Conservation (phyloP, 2,888 invertebrate genomes). For the Sceliomorpha sp. region DNA sequence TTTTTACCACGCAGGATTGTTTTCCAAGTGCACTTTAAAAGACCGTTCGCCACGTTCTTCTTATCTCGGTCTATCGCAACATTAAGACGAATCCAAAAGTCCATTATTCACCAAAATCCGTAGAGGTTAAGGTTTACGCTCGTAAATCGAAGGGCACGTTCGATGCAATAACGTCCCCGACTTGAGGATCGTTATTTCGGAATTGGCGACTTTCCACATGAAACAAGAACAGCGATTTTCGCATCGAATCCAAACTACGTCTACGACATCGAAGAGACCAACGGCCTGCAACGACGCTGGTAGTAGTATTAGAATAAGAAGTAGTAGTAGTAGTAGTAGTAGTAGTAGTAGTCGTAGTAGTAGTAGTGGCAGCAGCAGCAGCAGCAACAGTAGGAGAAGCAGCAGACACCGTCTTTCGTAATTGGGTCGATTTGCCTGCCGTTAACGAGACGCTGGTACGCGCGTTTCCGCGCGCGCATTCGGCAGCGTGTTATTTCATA, state of each 20-base stretch:
- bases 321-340: too few relatives aligned
- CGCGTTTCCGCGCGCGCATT: conserved; percentile 57
- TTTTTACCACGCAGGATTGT: too few relatives aligned
- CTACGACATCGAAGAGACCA: conserved; percentile 60
- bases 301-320: conserved; percentile 2
- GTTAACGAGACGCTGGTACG: conserved; percentile 71
- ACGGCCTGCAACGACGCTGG: too few relatives aligned
- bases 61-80: too few relatives aligned
- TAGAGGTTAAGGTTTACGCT: too few relatives aligned
- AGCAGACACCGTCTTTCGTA: conserved; percentile 71
- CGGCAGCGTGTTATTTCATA: conserved; percentile 48
- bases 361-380: too few relatives aligned
- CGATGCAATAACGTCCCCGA: conserved; percentile 21
- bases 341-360: too few relatives aligned
- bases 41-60: too few relatives aligned
- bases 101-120: too few relatives aligned
- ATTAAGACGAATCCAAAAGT: too few relatives aligned
- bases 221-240: conserved; percentile 50
- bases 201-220: conserved; percentile 49
- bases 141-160: conserved; percentile 28
- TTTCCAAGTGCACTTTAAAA: too few relatives aligned
- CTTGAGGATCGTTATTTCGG: conserved; percentile 25
- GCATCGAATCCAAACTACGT: conserved; percentile 35
- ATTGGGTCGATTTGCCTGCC: conserved; percentile 71
- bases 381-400: too few relatives aligned